Conservation (phyloP, 2,888 invertebrate species). For the Lasioglossum vierecki region DNA sequence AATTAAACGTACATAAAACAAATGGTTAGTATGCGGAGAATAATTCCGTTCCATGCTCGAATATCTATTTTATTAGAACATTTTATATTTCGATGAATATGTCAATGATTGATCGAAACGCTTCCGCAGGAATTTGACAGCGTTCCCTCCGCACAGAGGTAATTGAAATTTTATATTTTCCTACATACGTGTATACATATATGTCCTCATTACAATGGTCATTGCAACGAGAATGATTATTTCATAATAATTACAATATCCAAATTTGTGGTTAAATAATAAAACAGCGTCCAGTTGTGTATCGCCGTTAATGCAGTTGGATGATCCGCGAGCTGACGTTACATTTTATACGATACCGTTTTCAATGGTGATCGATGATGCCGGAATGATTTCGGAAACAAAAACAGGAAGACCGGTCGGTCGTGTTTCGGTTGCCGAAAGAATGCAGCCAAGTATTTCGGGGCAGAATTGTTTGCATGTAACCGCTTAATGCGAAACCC, state of each 20-base stretch:
- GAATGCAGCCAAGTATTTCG: constrained; percentile 44
- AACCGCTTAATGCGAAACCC: constrained; percentile 45
- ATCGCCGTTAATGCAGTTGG: neutral
- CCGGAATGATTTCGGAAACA: constrained; percentile 2
- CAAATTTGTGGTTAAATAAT: constrained; percentile 3
- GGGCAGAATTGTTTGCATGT: constrained; percentile 50
- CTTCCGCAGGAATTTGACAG: neutral
- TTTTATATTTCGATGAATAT: neutral
- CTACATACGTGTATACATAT: neutral
- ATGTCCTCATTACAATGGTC: neutral
- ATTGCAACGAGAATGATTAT: constrained; percentile 6
- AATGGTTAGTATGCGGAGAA: neutral
- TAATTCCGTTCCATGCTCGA: neutral
- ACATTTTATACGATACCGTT: neutral
- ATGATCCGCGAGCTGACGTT: neutral
- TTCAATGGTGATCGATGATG: constrained; percentile 2
- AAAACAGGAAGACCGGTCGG: neutral
- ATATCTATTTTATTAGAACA: neutral
- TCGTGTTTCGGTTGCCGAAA: constrained; percentile 20
- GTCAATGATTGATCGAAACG: neutral
- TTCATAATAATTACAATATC: constrained; percentile 12
- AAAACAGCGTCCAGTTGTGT: neutral
- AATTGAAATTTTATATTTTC: neutral
- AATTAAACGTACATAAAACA: neutral
- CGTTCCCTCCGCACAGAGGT: neutral